Evolutionary conservation across 2,888 invertebrate genomes (phyloP).

Genomic region (Nephrotoma appendiculata): DNA sequence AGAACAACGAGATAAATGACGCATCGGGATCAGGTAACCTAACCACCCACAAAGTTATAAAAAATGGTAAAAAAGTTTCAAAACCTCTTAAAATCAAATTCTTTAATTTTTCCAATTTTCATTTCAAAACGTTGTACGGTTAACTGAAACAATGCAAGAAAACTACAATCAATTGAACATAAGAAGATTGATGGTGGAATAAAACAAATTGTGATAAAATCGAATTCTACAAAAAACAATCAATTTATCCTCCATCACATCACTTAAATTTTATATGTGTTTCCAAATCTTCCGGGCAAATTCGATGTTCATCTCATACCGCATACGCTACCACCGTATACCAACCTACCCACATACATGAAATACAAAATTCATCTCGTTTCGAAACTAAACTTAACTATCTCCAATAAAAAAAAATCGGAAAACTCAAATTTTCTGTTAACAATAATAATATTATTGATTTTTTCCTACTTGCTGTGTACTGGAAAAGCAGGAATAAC

Average conservation of each 20-base stretch:
- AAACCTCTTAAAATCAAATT: neutral
- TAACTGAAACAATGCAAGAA: neutral
- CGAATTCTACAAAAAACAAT: neutral
- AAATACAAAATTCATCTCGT: neutral
- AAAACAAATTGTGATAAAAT: neutral
- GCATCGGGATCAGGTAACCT: neutral
- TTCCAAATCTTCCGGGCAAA: neutral
- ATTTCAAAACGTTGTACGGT: neutral
- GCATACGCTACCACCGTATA: neutral
- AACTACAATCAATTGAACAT: neutral
- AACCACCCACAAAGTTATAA: neutral
- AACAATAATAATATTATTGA: neutral
- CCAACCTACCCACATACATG: neutral
- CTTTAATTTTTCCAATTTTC: neutral
- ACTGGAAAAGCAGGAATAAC: neutral
- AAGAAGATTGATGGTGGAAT: neutral
- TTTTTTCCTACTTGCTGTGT: neutral
- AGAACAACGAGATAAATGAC: neutral
- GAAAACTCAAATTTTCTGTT: neutral
- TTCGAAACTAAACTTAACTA: neutral
- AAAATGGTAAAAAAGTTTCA: neutral
- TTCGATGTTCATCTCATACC: neutral
- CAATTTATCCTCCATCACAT: neutral
- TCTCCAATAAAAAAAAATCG: neutral
- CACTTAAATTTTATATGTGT: neutral